Evolutionary conservation across 2,888 invertebrate species (phyloP).

Genomic region (Hemistola chrysoprasaria): DNA sequence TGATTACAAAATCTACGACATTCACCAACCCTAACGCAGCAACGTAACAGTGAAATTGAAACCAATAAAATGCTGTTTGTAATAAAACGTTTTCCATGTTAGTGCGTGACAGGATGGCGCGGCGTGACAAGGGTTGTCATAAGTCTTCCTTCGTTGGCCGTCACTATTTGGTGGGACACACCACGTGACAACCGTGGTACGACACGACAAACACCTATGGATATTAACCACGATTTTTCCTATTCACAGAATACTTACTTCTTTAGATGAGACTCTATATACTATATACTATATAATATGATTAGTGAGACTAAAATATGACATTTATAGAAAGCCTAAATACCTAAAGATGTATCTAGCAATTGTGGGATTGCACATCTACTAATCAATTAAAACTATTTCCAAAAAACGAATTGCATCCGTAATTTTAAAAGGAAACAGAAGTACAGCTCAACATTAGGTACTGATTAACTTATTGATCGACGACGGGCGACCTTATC

Average conservation of each 20-base stretch:
- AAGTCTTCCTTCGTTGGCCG: constrained; percentile 62
- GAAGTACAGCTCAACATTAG: too few species aligned
- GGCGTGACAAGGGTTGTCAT: constrained; percentile 76
- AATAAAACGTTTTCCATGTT: constrained; percentile 73
- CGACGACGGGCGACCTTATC: too few species aligned
- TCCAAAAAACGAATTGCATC: too few species aligned
- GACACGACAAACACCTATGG: constrained; percentile 39
- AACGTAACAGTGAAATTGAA: constrained; percentile 74
- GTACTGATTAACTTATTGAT: too few species aligned
- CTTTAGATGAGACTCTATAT: too few species aligned
- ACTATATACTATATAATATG: too few species aligned
- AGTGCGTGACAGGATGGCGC: constrained; percentile 45
- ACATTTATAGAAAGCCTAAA: too few species aligned
- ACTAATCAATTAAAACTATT: too few species aligned
- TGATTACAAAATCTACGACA: constrained; percentile 36
- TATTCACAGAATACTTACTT: constrained; percentile 16
- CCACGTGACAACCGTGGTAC: constrained; percentile 34
- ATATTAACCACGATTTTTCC: constrained; percentile 21
- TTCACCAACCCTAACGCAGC: constrained; percentile 44
- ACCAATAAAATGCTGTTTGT: constrained; percentile 74
- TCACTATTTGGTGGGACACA: constrained; percentile 32
- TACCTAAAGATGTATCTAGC: too few species aligned
- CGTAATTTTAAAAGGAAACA: too few species aligned
- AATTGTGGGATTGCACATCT: too few species aligned
- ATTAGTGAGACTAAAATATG: too few species aligned